Conservation (phyloP, 1,140 invertebrate species). For the Heliconius himera region DNA sequence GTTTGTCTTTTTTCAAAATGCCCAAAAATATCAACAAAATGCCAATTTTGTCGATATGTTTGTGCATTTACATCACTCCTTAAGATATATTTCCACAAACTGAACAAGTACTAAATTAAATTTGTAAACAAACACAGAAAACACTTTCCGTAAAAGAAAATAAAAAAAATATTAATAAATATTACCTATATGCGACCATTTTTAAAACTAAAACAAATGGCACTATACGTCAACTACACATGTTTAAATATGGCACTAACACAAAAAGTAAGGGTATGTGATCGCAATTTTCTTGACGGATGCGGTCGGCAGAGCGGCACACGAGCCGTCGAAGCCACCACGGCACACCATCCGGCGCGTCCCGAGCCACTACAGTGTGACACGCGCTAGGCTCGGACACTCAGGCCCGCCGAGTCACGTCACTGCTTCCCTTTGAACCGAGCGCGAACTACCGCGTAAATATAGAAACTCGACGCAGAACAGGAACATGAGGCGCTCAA, state of each 20-base stretch:
- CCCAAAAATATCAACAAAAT: background rate
- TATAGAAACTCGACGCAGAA: slow-evolving; percentile 73
- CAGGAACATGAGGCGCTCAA: slow-evolving; percentile 69
- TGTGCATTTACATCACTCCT: background rate
- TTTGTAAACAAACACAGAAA: background rate
- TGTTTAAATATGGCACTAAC: slow-evolving; percentile 48
- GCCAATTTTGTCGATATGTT: too few species aligned
- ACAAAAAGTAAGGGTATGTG: slow-evolving; percentile 47
- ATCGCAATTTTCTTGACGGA: slow-evolving; percentile 51
- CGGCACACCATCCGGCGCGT: slow-evolving; percentile 52
- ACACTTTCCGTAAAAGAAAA: background rate
- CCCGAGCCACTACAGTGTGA: slow-evolving; percentile 51
- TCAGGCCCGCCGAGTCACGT: slow-evolving; percentile 44
- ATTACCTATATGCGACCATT: slow-evolving; percentile 72
- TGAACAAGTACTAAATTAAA: background rate
- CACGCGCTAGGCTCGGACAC: slow-evolving; percentile 39
- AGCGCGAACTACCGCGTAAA: slow-evolving; percentile 73
- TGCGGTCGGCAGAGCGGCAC: slow-evolving; percentile 46
- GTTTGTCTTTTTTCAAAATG: background rate
- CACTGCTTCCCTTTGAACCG: slow-evolving; percentile 67
- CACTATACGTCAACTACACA: slow-evolving; percentile 41
- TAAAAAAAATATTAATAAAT: background rate
- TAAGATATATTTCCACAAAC: background rate
- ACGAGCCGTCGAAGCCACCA: slow-evolving; percentile 41
- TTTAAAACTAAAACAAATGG: slow-evolving; percentile 45